Base-by-base conservation (phyloP, 2,888 invertebrate species). In the Platypus cylindrus region DNA sequence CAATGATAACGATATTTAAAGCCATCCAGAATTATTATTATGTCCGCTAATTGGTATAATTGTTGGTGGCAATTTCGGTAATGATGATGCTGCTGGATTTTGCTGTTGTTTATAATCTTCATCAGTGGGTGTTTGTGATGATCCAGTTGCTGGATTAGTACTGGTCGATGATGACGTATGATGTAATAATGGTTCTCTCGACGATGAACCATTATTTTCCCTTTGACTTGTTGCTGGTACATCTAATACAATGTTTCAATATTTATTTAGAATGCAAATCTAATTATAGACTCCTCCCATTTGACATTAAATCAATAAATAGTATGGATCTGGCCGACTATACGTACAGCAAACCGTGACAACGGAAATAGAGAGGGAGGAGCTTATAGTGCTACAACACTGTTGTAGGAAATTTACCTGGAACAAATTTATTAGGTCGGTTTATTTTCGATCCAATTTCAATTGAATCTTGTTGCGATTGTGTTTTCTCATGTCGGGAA, bases 41-140 rank as follows among this genome's bases (percentile, higher is more conserved):
- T 78, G 78, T 2, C 78, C 79, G 60, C 76, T 75, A 50, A 80
- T 68, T 47, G 79, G 79, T 55, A 80, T 79, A 44, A 81, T 75
- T 44, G 78, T 79, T 5, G 31, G 74, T 11, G 78, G 74, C 50
- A 80, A 65, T 55, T 75, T 72, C 46, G 75, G 73, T 50, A 74
- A 61, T 13, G 49, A 49, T 17, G 75, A 72, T 9, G 32, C 18
- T 17, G 30, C 15, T 8, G 30, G 33, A n/a, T 17, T 18, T 11
- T 47, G 44, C 35, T 45, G 44, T 17, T 34, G 27, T 48, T 67
- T 68, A 38, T 53, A 58, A 35, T 63, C 62, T 5, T 62, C 62
- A 38, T 61, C 61, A n/a, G 62, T 62, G 2, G 62, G 62, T 4
- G 62, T 63, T 46, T 61, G 62, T 11, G 58, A 54, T 4, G 62